Percentiles rank a stretch among this genome's conserved stretches.
phyloP scores from a whole-genome alignment of 2,888 invertebrate species.

The Liposcelis brunnea region DNA sequence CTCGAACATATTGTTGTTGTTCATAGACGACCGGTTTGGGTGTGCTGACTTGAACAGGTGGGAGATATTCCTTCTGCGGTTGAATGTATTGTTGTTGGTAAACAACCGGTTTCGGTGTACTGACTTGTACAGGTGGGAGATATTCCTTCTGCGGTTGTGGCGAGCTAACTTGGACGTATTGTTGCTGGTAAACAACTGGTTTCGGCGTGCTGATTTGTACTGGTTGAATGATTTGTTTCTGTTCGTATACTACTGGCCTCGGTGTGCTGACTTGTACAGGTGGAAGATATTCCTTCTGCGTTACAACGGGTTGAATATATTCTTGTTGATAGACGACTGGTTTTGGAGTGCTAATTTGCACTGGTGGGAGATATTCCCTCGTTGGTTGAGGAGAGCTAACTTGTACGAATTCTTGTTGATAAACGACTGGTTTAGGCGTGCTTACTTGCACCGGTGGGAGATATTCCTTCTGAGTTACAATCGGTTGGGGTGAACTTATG shows the following conservation, averaged over 20 bases:
- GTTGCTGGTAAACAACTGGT: conserved; percentile 3
- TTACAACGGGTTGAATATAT: conserved; percentile 8
- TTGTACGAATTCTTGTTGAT: too few species aligned
- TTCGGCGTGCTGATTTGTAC: not conserved
- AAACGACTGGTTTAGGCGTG: conserved; percentile 1
- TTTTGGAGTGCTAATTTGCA: too few species aligned
- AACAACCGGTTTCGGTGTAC: conserved; percentile 5
- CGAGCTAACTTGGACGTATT: conserved; percentile 3
- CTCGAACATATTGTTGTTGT: not conserved
- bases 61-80: conserved; percentile 1
- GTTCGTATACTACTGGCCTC: conserved; percentile 1
- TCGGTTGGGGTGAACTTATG: conserved; percentile 1
- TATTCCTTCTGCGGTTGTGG: conserved; percentile 4
- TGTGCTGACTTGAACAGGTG: not conserved
- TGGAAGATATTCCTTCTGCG: not conserved
- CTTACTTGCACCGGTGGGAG: too few species aligned
- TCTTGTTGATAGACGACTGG: not conserved
- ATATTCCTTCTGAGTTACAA: not conserved
- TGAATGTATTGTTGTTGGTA: not conserved
- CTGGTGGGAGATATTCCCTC: too few species aligned
- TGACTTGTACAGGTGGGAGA: too few species aligned
- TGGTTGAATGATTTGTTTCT: not conserved
- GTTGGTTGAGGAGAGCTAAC: too few species aligned
- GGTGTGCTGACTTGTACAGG: not conserved
- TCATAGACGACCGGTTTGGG: not conserved